Base-by-base conservation (phyloP, 2,888 invertebrate species). In the Phengaris alcon region DNA sequence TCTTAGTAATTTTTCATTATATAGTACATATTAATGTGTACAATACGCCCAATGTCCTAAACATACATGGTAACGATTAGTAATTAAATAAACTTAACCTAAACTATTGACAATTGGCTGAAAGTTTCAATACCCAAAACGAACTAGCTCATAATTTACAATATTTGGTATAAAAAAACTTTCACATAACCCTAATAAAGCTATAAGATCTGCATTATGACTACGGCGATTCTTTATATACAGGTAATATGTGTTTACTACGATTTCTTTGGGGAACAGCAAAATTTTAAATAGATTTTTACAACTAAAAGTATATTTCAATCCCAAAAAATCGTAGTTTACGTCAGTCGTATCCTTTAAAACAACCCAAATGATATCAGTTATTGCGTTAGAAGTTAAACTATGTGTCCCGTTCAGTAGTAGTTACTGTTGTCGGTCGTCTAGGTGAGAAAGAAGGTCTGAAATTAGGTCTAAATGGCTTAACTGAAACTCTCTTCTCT, bases 141-240 rank as follows among this genome's bases (percentile, higher is more conserved):
- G 81, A 88, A 87, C 87, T 90, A 89, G 88, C 85, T 82, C 82
- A 86, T 82, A 91, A 90, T 91, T 90, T 90, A 92, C 88, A 92
- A 85, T 91, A 89, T 93, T 93, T 91, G 93, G 92, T 91, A 90
- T 85, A 90, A 87, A 83, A 86, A 92, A 89, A 90, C 90, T 92
- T 86, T 89, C 85, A 83, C 84, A 84, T 84, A 84, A 83, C 87
- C 78, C 86, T 91, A 88, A 84, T 93, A 93, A 93, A 93, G 93
- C 93, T 93, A 91, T 90, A 82, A 82, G 87, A 86, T 88, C 85
- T 89, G 88, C 87, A 84, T 84, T 89, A 90, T 93, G 91, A 93
- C 92, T 93, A 90, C 82, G 88, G 85, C 85, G 85, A 79, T 79
- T 83, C 82, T 85, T 84, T 88, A 86, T 87, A 81, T 86, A 86